Evolutionary conservation across 2,113 vertebrate species (phyloP), one percentile per base, ranked within the genome.

Genomic region (Cyphomyrus discorhynchus): DNA sequence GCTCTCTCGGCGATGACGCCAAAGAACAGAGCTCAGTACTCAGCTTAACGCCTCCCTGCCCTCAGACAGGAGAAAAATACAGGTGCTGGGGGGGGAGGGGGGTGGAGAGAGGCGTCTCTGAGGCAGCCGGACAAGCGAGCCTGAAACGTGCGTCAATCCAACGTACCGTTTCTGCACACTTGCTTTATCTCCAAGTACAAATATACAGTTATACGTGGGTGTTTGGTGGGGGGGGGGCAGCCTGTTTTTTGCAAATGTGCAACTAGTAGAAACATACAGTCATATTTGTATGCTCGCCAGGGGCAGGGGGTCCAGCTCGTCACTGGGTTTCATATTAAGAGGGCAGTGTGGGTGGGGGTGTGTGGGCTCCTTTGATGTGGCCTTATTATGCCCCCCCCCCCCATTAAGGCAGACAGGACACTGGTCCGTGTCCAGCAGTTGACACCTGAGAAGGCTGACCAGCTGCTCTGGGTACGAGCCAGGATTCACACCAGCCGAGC

Each of bases 401-500:
- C 91, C 89, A 42, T 91, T 89, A 92, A 92, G 87, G 45, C 92
- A 99, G 98, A 98, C 93, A 95, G 97, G 95, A 92, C 95, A 89
- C 95, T 99, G 95, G 94, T 97, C 92, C 96, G 95, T 6, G 92
- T 99, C 94, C 97, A 96, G 92, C 96, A 98, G 83, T 94, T 99
- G 92, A 97, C 97, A 27, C 87, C 93, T 87, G 95, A 96, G 91
- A 99, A 95, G 94, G 97, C 97, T 89, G 97, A 98, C 94, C 95
- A 98, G 95, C 94, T 97, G 91, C 96, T 99, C 92, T 99, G 98
- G 98, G 94, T 99, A 49, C 98, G 98, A 77, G 97, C 97, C 94
- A 96, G 98, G 92, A 94, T 99, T 95, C 98, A 99, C 94, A 99
- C 98, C 93, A 99, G 98, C 95, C 96, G 98, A 97, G 98, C 98